Evolutionary conservation across 2,888 invertebrate species (phyloP).

Genomic region (Lordiphosa fenestrarum): DNA sequence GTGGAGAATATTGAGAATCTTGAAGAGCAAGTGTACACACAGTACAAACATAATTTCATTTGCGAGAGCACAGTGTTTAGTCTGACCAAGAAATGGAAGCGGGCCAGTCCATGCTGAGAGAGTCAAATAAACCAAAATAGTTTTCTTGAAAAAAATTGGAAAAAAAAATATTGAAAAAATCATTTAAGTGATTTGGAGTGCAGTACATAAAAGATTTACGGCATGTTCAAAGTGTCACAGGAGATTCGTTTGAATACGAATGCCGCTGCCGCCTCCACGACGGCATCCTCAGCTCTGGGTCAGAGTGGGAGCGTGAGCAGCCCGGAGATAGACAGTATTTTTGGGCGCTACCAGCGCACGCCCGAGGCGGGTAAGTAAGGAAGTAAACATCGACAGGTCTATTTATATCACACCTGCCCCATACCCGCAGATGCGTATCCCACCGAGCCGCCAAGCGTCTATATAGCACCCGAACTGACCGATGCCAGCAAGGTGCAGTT

Average conservation of each 20-base stretch:
- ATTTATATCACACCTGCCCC: constrained; percentile 17
- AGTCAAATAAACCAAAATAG: constrained; percentile 21
- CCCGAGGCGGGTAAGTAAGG: constrained; percentile 77
- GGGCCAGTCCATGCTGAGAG: constrained; percentile 31
- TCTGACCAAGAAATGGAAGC: constrained; percentile 47
- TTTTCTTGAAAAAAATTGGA: constrained; percentile 21
- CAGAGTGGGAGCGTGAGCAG: constrained; percentile 17
- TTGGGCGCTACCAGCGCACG: constrained; percentile 78
- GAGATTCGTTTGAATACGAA: constrained; percentile 77
- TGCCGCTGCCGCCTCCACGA: constrained; percentile 25
- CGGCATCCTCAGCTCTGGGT: constrained; percentile 12
- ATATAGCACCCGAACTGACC: constrained; percentile 77
- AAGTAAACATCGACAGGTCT: constrained; percentile 41
- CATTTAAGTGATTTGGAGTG: constrained; percentile 22
- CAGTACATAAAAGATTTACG: constrained; percentile 19
- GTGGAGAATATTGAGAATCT: constrained; percentile 42
- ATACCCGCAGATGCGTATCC: constrained; percentile 68
- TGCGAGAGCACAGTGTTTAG: constrained; percentile 36
- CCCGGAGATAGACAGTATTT: constrained; percentile 69
- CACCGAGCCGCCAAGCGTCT: constrained; percentile 64
- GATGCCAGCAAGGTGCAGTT: constrained; percentile 76
- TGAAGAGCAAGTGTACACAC: constrained; percentile 32
- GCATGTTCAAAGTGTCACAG: constrained; percentile 79
- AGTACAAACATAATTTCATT: constrained; percentile 7
- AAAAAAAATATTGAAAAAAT: constrained; percentile 29